Conservation (phyloP, 2,113 vertebrate species). For the Notarius quadriscutis region DNA sequence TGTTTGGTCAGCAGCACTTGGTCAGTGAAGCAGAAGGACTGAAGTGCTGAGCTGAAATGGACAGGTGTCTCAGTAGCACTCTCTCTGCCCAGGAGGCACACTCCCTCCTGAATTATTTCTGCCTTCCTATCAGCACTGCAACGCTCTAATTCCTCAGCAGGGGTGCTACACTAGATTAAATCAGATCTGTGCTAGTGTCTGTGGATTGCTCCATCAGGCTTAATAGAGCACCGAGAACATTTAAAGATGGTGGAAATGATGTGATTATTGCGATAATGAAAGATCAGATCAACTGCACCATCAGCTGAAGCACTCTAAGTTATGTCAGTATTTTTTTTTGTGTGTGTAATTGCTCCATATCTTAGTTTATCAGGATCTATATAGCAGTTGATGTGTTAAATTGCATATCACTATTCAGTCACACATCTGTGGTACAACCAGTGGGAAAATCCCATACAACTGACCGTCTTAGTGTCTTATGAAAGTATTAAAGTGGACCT, state of each 20-base stretch:
- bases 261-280: not conserved
- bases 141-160: conserved; percentile 44
- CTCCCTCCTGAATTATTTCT: conserved; percentile 52
- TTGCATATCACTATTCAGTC: not conserved
- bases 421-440: not conserved
- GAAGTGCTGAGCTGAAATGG: conserved; percentile 11
- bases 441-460: not conserved
- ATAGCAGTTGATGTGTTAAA: not conserved
- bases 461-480: not conserved
- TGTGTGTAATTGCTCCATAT: not conserved
- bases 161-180: conserved; percentile 27
- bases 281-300: conserved; percentile 7
- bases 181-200: conserved; percentile 20
- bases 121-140: conserved; percentile 40
- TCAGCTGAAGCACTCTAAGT: not conserved
- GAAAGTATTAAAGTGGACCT: not conserved
- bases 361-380: not conserved
- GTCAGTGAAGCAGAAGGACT: conserved; percentile 9
- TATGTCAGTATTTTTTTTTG: not conserved
- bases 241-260: not conserved
- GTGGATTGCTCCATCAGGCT: conserved; percentile 23
- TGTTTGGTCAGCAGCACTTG: conserved; percentile 19
- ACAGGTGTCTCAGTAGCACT: conserved; percentile 27
- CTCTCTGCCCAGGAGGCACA: conserved; percentile 32
- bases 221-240: not conserved